Percentiles rank a stretch among this genome's conserved stretches.
phyloP scores from a whole-genome alignment of 2,888 invertebrate genomes.

The Nomada fucata region DNA sequence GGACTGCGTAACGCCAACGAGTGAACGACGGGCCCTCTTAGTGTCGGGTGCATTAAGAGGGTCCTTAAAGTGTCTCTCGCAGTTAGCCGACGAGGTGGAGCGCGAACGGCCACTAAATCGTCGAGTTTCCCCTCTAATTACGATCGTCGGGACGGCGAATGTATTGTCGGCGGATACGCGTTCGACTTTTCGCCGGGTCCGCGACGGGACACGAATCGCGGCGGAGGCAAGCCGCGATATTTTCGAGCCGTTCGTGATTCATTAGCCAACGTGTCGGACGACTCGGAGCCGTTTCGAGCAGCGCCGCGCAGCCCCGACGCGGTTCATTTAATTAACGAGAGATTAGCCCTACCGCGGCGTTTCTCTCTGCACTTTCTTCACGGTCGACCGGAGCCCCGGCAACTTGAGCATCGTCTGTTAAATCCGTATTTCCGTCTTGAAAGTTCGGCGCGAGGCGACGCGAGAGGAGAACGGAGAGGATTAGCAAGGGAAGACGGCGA shows the following conservation, averaged over 20 bases:
- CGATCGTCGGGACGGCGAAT: constrained; percentile 50
- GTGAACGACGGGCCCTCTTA: constrained; percentile 31
- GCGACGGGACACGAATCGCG: background rate
- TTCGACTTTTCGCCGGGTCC: constrained; percentile 6
- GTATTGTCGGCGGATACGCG: constrained; percentile 45
- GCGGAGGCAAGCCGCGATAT: constrained; percentile 11
- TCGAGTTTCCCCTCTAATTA: constrained; percentile 67
- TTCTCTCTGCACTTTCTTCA: constrained; percentile 52
- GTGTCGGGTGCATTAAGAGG: constrained; percentile 67
- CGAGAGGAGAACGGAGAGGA: no score
- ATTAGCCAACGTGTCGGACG: constrained; percentile 31
- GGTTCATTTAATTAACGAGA: constrained; percentile 77
- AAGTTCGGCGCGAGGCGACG: constrained; percentile 37
- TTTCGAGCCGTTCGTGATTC: constrained; percentile 50
- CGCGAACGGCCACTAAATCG: constrained; percentile 66
- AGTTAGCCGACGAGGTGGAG: constrained; percentile 59
- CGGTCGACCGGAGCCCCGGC: constrained; percentile 49
- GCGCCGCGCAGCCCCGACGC: constrained; percentile 19
- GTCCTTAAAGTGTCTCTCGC: constrained; percentile 69
- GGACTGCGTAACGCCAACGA: constrained; percentile 47
- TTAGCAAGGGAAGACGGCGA: no score
- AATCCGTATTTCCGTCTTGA: constrained; percentile 77
- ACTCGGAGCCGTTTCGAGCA: constrained; percentile 11
- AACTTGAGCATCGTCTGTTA: constrained; percentile 74
- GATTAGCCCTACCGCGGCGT: constrained; percentile 74